These are phyloP conservation scores for Malurus cyaneus DNA, from an alignment of 2,113 vertebrate species.

Conservation along the genomic window DNA sequence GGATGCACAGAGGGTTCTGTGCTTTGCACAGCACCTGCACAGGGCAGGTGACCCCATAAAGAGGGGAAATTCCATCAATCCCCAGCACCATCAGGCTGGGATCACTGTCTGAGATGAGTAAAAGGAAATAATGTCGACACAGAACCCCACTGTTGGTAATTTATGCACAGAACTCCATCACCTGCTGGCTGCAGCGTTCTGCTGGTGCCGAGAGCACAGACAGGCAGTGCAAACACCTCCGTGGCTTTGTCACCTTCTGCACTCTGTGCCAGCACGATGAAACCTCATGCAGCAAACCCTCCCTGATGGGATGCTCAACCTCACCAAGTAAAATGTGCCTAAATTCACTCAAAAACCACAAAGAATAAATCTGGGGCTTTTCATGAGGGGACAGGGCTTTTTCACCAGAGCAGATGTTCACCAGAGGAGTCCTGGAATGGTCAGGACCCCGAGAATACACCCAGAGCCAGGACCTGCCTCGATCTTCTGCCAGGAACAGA, in stretches of 20 bases:
- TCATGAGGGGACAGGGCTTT: neutral
- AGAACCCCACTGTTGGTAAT: rapidly evolving
- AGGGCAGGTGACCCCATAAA: neutral
- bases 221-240: neutral
- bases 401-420: neutral
- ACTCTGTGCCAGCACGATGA: rapidly evolving
- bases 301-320: rapidly evolving
- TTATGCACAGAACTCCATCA: neutral
- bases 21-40: neutral
- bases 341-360: neutral
- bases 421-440: neutral
- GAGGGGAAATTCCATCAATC: neutral
- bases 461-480: neutral
- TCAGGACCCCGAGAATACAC: neutral
- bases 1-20: neutral
- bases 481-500: neutral
- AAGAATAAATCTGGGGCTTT: neutral
- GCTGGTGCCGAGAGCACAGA: rapidly evolving
- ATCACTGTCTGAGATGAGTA: rapidly evolving
- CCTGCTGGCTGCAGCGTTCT: neutral
- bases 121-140: rapidly evolving
- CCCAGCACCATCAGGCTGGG: neutral
- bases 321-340: neutral
- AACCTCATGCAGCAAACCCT: neutral
- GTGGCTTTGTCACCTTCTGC: neutral